Conservation (phyloP, 1,140 invertebrate genomes). For the Elysia chlorotica region DNA sequence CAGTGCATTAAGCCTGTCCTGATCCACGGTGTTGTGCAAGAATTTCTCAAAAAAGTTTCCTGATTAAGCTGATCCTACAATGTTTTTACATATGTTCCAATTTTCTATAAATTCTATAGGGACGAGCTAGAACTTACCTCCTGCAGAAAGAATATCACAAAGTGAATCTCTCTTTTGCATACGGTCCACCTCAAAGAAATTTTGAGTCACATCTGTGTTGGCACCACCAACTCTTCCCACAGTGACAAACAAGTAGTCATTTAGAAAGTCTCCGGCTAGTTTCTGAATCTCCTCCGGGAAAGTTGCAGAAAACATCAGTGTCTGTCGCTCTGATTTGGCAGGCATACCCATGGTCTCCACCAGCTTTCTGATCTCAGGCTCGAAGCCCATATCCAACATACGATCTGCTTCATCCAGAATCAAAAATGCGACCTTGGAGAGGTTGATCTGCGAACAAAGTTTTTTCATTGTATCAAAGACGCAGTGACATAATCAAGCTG, state of each 20-base stretch:
- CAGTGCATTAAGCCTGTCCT: too few species aligned
- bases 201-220: conserved; percentile 86
- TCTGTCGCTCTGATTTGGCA: conserved; percentile 72
- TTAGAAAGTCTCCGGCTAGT: conserved; percentile 75
- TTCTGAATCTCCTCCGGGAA: conserved; percentile 84
- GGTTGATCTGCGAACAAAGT: conserved; percentile 57
- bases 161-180: conserved; percentile 77
- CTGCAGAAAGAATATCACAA: conserved; percentile 71
- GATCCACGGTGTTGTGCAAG: too few species aligned
- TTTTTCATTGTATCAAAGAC: too few species aligned
- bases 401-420: conserved; percentile 96
- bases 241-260: conserved; percentile 79
- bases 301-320: conserved; percentile 92
- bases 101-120: too few species aligned
- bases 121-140: conserved; percentile 65
- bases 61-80: too few species aligned
- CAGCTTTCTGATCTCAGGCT: conserved; percentile 76
- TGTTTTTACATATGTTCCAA: too few species aligned
- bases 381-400: conserved; percentile 91
- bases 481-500: too few species aligned
- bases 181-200: conserved; percentile 73
- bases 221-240: conserved; percentile 89
- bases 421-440: conserved; percentile 76
- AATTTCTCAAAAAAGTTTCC: too few species aligned
- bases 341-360: conserved; percentile 79